Evolutionary conservation across 1,140 invertebrate species (phyloP).

Genomic region (Notospermus geniculatus): DNA sequence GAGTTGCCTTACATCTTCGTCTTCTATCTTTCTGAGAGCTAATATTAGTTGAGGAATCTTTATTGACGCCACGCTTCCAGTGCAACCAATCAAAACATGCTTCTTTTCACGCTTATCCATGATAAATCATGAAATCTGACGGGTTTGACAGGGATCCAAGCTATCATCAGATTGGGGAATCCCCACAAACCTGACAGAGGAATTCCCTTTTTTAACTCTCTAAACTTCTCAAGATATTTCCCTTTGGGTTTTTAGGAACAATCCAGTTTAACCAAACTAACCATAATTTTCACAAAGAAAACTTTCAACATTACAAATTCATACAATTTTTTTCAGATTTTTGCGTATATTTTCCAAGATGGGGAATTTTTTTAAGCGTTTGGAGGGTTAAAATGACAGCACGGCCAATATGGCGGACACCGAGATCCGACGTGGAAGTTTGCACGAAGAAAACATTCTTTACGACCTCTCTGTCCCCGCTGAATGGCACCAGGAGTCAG

Average conservation of each 20-base stretch:
- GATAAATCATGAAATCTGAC: too few species aligned
- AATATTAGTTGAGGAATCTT: conserved; percentile 73
- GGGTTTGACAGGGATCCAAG: too few species aligned
- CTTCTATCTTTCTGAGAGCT: conserved; percentile 53
- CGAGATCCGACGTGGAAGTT: conserved; percentile 28
- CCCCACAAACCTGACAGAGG: too few species aligned
- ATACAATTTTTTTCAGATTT: too few species aligned
- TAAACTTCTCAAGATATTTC: too few species aligned
- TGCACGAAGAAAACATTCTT: conserved; percentile 58
- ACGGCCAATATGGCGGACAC: conserved; percentile 27
- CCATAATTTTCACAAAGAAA: too few species aligned
- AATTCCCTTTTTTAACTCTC: too few species aligned
- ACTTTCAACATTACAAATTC: too few species aligned
- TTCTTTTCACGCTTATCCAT: background rate
- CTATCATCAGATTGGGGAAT: too few species aligned
- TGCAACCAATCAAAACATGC: conserved; percentile 74
- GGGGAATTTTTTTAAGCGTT: background rate
- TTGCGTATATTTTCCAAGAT: too few species aligned
- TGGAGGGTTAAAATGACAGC: background rate
- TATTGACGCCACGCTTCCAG: conserved; percentile 88
- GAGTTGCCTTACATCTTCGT: background rate
- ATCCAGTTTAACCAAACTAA: too few species aligned
- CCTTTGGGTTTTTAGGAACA: too few species aligned
- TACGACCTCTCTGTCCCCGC: conserved; percentile 67
- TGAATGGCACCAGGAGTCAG: conserved; percentile 63